A percentile compares a stretch with the other conserved stretches of the same genome.
phyloP scores from a whole-genome alignment of 1,140 invertebrate species.

The Rhagoletis zephyria region DNA sequence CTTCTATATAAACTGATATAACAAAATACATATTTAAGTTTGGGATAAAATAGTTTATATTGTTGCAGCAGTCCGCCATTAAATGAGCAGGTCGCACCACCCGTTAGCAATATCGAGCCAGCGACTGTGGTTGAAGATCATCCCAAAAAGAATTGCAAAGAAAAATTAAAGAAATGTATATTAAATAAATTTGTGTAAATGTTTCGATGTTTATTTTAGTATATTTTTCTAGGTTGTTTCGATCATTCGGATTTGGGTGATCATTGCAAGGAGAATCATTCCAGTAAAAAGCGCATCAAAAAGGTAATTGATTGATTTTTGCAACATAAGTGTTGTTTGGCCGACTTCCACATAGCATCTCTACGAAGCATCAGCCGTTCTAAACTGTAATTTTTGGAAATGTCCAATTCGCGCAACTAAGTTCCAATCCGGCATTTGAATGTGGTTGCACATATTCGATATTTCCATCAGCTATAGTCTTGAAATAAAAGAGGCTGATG shows the following conservation, averaged over 20 bases:
- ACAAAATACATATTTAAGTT: neutral
- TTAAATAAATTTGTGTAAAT: neutral
- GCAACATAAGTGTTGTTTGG: too few species aligned
- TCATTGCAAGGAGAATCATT: constrained; percentile 70
- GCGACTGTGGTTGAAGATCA: constrained; percentile 35
- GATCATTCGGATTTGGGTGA: constrained; percentile 71
- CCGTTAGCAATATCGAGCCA: constrained; percentile 37
- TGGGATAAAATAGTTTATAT: neutral
- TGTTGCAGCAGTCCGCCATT: constrained; percentile 11
- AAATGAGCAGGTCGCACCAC: constrained; percentile 53
- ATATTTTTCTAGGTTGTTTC: constrained; percentile 61
- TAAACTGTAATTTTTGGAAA: too few species aligned
- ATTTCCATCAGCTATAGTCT: too few species aligned
- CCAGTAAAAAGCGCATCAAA: constrained; percentile 68
- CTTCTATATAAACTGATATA: neutral
- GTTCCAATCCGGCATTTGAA: too few species aligned
- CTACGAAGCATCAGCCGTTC: too few species aligned
- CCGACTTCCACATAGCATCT: too few species aligned
- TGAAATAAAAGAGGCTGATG: too few species aligned
- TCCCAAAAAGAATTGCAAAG: constrained; percentile 67
- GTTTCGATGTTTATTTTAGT: neutral
- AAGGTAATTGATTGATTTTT: constrained; percentile 57
- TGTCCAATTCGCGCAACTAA: too few species aligned
- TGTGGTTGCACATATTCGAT: too few species aligned
- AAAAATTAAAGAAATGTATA: constrained; percentile 70